phyloP scores from a whole-genome alignment of 2,113 vertebrate genomes.

The Poeciliopsis prolifica region DNA sequence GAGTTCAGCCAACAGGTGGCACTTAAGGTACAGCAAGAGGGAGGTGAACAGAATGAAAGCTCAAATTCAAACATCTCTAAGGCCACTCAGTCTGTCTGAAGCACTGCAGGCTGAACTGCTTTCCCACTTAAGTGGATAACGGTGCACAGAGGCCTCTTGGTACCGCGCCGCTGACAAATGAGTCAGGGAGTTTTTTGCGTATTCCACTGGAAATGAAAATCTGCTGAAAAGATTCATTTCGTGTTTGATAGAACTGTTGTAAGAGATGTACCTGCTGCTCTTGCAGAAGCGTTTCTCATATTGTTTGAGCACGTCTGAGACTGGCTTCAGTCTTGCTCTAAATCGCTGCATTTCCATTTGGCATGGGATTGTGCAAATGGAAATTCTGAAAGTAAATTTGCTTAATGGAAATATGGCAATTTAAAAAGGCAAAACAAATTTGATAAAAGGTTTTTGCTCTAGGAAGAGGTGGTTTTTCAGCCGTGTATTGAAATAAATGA shows the following conservation, averaged over 20 bases:
- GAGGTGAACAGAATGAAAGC: constrained; percentile 50
- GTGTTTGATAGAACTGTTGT: neutral
- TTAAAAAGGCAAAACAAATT: too few relatives aligned
- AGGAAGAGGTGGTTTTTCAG: too few relatives aligned
- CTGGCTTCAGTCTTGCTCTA: neutral
- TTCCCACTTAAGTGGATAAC: constrained; percentile 18
- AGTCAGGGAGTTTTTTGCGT: neutral
- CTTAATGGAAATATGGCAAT: too few relatives aligned
- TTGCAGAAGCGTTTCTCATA: neutral
- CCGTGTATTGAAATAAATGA: too few relatives aligned
- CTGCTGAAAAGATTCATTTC: too few relatives aligned
- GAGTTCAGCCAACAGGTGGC: constrained; percentile 61
- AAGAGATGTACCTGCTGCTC: neutral
- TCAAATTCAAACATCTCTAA: constrained; percentile 49
- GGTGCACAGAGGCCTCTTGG: constrained; percentile 5
- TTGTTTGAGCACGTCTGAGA: neutral
- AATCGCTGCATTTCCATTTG: too few relatives aligned
- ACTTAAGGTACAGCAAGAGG: constrained; percentile 40
- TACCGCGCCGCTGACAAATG: constrained; percentile 18
- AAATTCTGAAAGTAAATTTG: too few relatives aligned
- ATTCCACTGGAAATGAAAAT: neutral
- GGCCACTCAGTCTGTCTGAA: constrained; percentile 27
- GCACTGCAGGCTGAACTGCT: constrained; percentile 38
- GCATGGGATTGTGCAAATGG: too few relatives aligned
- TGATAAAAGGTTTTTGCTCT: too few relatives aligned